Conservation (phyloP, 2,113 vertebrate species). For the Andinoacara biseriatus region DNA sequence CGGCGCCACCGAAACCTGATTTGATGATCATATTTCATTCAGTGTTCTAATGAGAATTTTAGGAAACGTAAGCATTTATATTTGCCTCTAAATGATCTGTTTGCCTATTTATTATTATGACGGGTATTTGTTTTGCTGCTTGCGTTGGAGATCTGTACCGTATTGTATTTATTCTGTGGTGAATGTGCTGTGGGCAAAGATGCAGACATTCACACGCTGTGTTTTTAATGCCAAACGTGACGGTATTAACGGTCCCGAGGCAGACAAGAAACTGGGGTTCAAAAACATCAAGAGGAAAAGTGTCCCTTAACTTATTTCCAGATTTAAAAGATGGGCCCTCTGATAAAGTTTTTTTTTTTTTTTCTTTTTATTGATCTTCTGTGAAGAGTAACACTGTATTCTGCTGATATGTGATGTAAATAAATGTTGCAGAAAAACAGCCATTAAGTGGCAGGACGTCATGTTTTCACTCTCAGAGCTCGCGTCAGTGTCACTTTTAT, state of each 20-base stretch:
- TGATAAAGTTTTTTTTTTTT: not conserved
- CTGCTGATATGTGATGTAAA: conserved; percentile 60
- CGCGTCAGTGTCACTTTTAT: too few relatives aligned
- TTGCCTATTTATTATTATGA: not conserved
- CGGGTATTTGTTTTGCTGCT: not conserved
- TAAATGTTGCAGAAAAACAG: conserved; percentile 62
- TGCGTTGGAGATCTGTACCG: not conserved
- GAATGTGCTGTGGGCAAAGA: not conserved
- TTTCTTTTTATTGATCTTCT: conserved; percentile 54
- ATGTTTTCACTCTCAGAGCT: not conserved
- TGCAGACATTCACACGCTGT: not conserved
- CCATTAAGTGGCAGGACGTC: not conserved
- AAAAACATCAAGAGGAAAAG: not conserved
- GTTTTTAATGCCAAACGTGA: not conserved
- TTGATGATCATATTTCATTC: conserved; percentile 3
- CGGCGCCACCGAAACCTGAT: not conserved
- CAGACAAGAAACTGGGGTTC: not conserved
- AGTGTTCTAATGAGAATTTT: not conserved
- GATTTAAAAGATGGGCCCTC: not conserved
- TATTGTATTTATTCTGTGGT: conserved; percentile 10
- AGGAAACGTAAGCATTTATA: not conserved
- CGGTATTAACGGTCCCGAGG: not conserved
- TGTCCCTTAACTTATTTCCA: not conserved
- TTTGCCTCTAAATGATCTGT: not conserved
- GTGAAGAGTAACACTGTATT: conserved; percentile 64